phyloP scores from a whole-genome alignment of 1,140 invertebrate species.

The Aphaenogaster ashmeadi region DNA sequence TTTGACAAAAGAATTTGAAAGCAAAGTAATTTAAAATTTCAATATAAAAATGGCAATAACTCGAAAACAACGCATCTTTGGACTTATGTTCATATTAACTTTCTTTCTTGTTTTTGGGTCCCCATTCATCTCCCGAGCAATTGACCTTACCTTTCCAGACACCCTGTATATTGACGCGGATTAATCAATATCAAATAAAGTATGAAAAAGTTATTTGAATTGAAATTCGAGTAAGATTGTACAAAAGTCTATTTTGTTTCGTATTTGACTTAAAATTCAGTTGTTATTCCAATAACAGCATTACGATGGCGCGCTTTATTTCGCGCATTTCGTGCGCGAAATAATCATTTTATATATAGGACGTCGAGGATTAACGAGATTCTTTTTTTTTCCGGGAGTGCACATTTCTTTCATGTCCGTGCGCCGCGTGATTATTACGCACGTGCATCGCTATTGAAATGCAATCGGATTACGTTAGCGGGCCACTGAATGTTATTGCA shows the following conservation, averaged over 20 bases:
- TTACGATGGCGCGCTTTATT: not conserved
- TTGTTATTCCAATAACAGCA: not conserved
- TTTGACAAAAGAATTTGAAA: too few relatives aligned
- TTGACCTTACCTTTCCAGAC: too few relatives aligned
- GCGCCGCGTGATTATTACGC: not conserved
- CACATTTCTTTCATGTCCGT: not conserved
- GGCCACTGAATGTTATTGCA: slow-evolving; percentile 35
- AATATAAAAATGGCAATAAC: too few relatives aligned
- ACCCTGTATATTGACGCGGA: not conserved
- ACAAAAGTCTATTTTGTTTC: not conserved
- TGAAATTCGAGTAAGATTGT: not conserved
- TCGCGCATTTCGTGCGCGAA: not conserved
- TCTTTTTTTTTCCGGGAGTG: not conserved
- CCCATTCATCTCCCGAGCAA: too few relatives aligned
- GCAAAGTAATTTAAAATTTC: too few relatives aligned
- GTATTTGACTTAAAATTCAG: not conserved
- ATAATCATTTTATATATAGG: not conserved
- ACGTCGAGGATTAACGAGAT: not conserved
- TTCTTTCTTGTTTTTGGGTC: too few relatives aligned
- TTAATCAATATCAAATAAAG: not conserved
- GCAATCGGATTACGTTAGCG: not conserved
- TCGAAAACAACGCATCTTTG: too few relatives aligned
- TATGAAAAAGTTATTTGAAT: not conserved
- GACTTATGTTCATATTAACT: too few relatives aligned
- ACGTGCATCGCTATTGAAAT: slow-evolving; percentile 25